A percentile compares a stretch with the other conserved stretches of the same genome.
Evolutionary conservation across 2,797 vertebrate genomes (phyloP).

Genomic region (Nyctalus aviator): DNA sequence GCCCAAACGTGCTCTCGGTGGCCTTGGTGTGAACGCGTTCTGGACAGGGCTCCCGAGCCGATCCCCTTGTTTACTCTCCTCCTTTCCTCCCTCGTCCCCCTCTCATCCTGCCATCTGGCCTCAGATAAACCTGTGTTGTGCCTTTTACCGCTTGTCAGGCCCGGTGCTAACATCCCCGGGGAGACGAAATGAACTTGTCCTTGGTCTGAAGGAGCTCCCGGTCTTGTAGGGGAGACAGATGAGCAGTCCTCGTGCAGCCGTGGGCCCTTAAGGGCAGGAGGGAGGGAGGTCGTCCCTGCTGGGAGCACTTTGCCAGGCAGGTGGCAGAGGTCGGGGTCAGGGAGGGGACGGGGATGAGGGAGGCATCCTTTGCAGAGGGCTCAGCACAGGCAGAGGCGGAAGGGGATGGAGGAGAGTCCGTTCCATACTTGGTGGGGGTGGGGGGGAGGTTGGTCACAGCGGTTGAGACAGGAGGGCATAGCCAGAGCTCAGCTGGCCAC

Average conservation of each 20-base stretch:
- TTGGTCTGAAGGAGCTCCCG: not conserved
- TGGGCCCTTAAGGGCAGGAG: not conserved
- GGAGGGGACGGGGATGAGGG: too few species aligned
- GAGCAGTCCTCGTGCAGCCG: rapidly evolving
- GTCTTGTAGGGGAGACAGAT: not conserved
- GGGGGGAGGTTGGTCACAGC: not conserved
- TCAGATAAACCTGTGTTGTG: not conserved
- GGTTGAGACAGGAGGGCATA: not conserved
- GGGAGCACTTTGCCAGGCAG: not conserved
- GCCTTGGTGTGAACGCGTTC: conserved; percentile 6
- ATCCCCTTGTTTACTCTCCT: not conserved
- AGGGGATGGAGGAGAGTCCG: too few species aligned
- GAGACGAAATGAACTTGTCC: not conserved
- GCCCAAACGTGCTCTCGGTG: not conserved
- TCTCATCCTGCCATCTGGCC: not conserved
- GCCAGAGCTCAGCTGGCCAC: not conserved
- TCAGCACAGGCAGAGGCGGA: not conserved
- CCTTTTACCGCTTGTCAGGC: not conserved
- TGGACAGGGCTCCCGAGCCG: not conserved
- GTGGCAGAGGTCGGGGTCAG: rapidly evolving
- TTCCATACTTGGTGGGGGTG: not conserved
- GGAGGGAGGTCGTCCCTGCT: not conserved
- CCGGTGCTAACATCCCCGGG: not conserved
- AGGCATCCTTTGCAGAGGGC: not conserved
- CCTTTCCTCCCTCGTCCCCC: not conserved